Conservation (phyloP, 2,797 vertebrate species). For the Parauchenoglanis punctatus region DNA sequence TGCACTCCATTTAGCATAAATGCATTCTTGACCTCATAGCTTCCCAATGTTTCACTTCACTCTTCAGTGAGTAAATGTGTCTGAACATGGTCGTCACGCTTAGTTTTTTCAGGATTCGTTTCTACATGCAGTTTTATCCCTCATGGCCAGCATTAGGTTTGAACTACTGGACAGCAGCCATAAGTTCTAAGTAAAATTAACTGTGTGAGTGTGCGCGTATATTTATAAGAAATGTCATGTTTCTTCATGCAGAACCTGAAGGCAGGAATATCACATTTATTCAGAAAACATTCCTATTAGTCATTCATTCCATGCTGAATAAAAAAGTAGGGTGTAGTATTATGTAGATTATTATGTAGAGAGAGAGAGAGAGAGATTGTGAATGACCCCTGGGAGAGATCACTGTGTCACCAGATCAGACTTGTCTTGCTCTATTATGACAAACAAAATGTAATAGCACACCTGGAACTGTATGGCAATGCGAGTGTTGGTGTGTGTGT, state of each 20-base stretch:
- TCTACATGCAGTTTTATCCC: not conserved
- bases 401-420: conserved; percentile 7
- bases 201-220: not conserved
- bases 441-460: not conserved
- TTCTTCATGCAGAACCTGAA: conserved; percentile 28
- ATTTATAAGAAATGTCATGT: conserved; percentile 11
- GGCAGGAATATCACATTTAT: conserved; percentile 4
- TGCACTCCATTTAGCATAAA: not conserved
- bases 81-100: conserved; percentile 2
- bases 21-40: not conserved
- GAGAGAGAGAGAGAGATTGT: not conserved
- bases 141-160: not conserved
- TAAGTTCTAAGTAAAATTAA: not conserved
- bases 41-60: not conserved
- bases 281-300: not conserved
- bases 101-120: not conserved
- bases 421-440: conserved; percentile 9
- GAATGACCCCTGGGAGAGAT: not conserved
- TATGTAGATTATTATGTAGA: not conserved
- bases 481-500: not conserved
- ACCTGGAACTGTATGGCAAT: not conserved
- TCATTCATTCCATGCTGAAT: not conserved
- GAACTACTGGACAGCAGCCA: conserved; percentile 15
- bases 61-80: not conserved
- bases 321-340: not conserved